Evolutionary conservation across 2,888 invertebrate genomes (phyloP), one percentile per base, ranked within the genome.

Genomic region (Mimachlamys varia): DNA sequence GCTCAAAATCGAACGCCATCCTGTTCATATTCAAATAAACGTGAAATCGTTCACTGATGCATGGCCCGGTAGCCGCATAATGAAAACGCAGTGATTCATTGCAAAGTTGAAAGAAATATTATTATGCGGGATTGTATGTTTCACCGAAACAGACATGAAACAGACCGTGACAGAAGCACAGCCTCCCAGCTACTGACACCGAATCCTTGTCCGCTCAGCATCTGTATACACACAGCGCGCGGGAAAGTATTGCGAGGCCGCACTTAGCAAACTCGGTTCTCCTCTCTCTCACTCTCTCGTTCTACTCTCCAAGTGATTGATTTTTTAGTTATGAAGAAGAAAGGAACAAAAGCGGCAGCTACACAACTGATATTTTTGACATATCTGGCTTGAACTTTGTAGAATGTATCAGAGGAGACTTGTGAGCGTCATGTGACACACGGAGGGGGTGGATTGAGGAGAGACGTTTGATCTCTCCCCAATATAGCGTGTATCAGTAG

Each of bases 281-380:
- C 76, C 27, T 76, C 33, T 76, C 33, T 27, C 33, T 76, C 76
- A 44, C 27, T 76, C 33, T 76, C 33, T 27, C 33, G 27, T 27
- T 76, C 76, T 76, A 58, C n/a, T 58, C 58, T 19, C 15, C 19
- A 58, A 19, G 15, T 76, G 76, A 76, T 76, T 76, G 76, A 76
- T 76, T 76, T 58, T 76, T 76, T 76, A 27, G 76, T 76, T 76
- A 76, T 76, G 33, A 33, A 76, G 33, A 76, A 76, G 76, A 76
- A 76, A 76, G 76, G 76, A 76, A 76, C 76, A 76, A 76, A 58
- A 76, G 33, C 76, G 33, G 76, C 76, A 76, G 76, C 76, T 33
- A 76, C 76, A 19, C 33, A 76, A 76, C 76, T 76, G 76, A 27
- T 76, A 76, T 76, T 76, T 62, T 76, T 76, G 76, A 76, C 76